These are phyloP conservation scores for Melospiza georgiana DNA, from an alignment of 2,113 vertebrate genomes.

Conservation along the genomic window DNA sequence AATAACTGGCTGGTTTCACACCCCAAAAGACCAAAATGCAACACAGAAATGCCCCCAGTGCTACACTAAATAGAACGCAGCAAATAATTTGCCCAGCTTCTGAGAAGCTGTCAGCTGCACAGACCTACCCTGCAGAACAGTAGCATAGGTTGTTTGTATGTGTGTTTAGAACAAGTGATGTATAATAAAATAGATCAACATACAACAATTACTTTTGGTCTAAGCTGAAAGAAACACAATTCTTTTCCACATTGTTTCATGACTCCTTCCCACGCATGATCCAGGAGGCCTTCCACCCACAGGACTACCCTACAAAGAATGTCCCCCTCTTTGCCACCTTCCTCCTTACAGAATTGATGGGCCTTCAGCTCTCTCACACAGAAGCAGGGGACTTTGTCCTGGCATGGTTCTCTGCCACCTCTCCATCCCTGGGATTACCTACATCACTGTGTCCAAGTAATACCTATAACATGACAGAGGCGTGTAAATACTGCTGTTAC, in stretches of 20 bases:
- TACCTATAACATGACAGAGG: background rate
- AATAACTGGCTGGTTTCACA: background rate
- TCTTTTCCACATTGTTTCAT: background rate
- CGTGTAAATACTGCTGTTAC: accelerated
- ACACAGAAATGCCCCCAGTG: accelerated
- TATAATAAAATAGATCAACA: background rate
- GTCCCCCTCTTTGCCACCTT: background rate
- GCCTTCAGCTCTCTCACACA: background rate
- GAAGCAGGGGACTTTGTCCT: background rate
- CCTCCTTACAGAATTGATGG: background rate
- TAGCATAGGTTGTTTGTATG: background rate
- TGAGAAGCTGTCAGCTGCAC: background rate
- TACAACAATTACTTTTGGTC: background rate
- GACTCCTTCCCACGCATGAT: background rate
- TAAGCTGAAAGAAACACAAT: background rate
- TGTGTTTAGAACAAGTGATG: background rate
- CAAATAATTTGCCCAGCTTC: background rate
- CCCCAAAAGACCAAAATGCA: background rate
- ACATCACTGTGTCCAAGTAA: background rate
- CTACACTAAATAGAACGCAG: background rate
- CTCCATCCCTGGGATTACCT: background rate
- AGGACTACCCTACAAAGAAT: background rate
- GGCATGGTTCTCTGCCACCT: background rate
- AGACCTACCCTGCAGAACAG: background rate
- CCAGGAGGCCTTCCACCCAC: accelerated